Base-by-base conservation (phyloP, 2,113 vertebrate species). In the Notarius lentiginosus region DNA sequence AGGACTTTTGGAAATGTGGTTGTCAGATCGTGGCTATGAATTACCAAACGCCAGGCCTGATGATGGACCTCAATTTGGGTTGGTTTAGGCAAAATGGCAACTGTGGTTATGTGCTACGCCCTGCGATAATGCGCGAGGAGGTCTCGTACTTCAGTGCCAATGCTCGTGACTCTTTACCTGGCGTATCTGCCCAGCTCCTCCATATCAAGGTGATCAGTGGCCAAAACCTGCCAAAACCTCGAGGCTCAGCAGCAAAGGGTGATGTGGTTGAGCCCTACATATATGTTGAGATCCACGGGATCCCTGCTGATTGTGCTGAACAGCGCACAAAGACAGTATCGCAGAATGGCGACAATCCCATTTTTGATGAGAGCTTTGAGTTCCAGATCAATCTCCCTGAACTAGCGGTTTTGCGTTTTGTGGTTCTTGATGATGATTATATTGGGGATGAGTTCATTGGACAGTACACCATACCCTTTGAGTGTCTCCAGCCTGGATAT, bases 11-110 rank as follows among this genome's bases (percentile, higher is more conserved):
- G 97, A 98, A 98, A 88, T 98, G 97, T 0, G 97, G 97, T 88
- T 98, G 97, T 93, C 97, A 98, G 89, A 97, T 98, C 89, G 97
- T 98, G 85, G 97, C 97, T 76, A 97, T 98, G 97, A 98, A 98
- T 93, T 97, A 97, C 91, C 97, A 98, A 89, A 98, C 97, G 0
- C 97, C 96, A 0, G 97, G 97, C 11, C 92, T 98, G 63, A 98
- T 98, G 97, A 97, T 97, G 97, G 97, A 98, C 92, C 95, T 98
- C 27, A 97, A 97, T 0, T 91, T 95, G 0, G 97, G 97, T 75
- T 98, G 97, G 97, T 98, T 98, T 93, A 93, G 94, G 83, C 97
- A 97, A 90, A 98, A 98, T 0, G 97, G 97, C 12, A 97, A 97
- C 88, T 98, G 97, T 0, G 97, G 97, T 47, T 98, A 97, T 9